phyloP scores from a whole-genome alignment of 2,888 invertebrate species.

The Idaea dimidiata region DNA sequence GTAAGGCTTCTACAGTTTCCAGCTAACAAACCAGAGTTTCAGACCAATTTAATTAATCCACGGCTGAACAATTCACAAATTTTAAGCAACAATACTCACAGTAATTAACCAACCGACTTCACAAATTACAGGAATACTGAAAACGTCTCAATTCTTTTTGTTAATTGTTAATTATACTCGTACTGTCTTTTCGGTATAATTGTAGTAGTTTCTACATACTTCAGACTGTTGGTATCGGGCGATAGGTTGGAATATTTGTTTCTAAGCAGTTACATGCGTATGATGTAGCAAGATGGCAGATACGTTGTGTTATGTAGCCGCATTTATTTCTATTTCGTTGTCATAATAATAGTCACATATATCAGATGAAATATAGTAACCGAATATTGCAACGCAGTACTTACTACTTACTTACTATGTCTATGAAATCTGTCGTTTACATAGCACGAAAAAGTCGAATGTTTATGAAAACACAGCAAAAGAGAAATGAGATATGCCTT shows the following conservation, averaged over 20 bases:
- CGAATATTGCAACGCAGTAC: no score
- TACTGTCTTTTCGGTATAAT: not conserved
- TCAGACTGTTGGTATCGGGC: not conserved
- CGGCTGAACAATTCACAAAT: not conserved
- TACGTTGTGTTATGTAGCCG: no score
- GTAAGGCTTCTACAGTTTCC: not conserved
- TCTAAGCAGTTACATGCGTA: no score
- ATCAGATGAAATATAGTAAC: no score
- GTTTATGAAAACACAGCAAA: no score
- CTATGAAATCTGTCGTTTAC: no score
- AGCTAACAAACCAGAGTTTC: not conserved
- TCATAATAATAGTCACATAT: no score
- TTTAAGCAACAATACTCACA: not conserved
- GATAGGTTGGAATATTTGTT: no score
- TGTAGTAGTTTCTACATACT: not conserved
- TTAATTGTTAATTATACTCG: conserved; percentile 1
- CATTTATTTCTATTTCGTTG: no score
- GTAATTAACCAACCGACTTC: not conserved
- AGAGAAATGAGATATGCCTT: no score
- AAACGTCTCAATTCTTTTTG: not conserved
- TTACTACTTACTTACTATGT: no score
- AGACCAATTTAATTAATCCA: not conserved
- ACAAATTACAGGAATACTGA: not conserved
- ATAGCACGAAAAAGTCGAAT: no score
- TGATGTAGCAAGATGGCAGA: not conserved